Conservation (phyloP, 2,797 vertebrate species). For the Helarctos malayanus region DNA sequence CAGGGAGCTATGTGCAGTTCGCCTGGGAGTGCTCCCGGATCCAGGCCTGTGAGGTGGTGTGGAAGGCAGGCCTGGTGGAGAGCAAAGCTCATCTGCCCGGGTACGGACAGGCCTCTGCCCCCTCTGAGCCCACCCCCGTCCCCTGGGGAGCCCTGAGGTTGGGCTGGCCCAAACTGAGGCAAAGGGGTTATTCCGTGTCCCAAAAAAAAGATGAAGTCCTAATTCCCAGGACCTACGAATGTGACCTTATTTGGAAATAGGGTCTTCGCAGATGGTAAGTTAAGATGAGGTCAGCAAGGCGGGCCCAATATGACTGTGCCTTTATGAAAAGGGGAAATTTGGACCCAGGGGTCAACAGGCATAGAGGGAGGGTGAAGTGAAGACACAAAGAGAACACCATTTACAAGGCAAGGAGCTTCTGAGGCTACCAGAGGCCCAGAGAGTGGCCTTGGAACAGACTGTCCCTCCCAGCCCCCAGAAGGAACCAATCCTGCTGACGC, state of each 20-base stretch:
- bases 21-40: neutral
- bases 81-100: neutral
- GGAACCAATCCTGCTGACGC: neutral
- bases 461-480: neutral
- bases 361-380: neutral
- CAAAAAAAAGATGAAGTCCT: neutral
- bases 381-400: neutral
- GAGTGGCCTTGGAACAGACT: neutral
- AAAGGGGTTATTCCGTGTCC: neutral
- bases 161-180: neutral
- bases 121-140: neutral
- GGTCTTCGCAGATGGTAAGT: neutral
- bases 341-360: neutral
- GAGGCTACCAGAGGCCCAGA: neutral
- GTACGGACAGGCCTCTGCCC: neutral
- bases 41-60: neutral
- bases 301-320: neutral
- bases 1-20: neutral
- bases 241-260: neutral
- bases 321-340: neutral
- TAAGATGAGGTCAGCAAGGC: neutral
- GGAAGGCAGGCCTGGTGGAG: neutral
- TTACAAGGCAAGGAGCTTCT: too few species aligned
- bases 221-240: neutral
- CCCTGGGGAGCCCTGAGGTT: neutral